Evolutionary conservation across 1,140 invertebrate genomes (phyloP).

Genomic region (Leguminivora glycinivorella): DNA sequence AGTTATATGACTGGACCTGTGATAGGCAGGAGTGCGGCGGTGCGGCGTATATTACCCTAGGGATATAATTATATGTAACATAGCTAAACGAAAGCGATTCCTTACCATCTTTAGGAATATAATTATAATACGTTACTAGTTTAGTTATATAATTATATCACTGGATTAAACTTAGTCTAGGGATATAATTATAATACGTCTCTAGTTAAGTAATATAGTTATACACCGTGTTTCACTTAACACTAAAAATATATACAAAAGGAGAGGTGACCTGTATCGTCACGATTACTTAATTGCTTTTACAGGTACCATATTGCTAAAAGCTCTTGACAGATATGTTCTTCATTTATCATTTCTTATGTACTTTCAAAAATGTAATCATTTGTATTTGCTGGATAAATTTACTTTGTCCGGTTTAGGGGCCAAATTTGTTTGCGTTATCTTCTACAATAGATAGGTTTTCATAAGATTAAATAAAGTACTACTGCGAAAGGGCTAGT

Average conservation of each 20-base stretch:
- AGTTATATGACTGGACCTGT: no score
- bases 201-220: no score
- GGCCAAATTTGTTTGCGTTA: constrained; percentile 25
- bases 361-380: not conserved
- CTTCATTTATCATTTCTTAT: not conserved
- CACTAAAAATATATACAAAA: not conserved
- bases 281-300: not conserved
- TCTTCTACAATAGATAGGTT: constrained; percentile 25
- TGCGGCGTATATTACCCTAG: no score
- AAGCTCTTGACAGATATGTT: not conserved
- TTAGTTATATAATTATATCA: no score
- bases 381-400: constrained; percentile 8
- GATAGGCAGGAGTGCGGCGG: no score
- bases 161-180: no score
- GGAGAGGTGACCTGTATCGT: not conserved
- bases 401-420: constrained; percentile 24
- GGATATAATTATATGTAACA: no score
- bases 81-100: no score
- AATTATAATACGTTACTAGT: no score
- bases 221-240: no score
- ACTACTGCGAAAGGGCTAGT: not conserved
- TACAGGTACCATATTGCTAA: not conserved
- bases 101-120: no score
- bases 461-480: constrained; percentile 19
- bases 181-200: no score